Percentiles rank a stretch among this genome's conserved stretches.
Conservation (phyloP, 2,113 vertebrate species). For the Antennarius striatus region DNA sequence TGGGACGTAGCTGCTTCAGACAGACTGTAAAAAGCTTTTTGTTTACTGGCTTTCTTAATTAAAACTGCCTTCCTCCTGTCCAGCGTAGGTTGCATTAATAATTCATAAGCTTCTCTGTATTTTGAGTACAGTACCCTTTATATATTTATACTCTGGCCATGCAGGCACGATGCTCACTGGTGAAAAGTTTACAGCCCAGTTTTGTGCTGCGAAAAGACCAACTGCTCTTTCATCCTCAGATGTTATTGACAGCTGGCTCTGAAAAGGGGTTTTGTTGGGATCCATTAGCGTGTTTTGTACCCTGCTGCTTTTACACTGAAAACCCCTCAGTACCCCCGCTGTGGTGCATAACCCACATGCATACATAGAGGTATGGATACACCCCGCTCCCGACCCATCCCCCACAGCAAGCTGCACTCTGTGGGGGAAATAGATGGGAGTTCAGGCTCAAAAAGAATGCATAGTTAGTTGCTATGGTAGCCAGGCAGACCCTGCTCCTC, state of each 20-base stretch:
- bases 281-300: slow-evolving; percentile 67
- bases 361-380: slow-evolving; percentile 6
- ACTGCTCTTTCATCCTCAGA: slow-evolving; percentile 48
- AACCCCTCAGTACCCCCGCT: slow-evolving; percentile 52
- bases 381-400: neutral
- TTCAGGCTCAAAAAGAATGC: slow-evolving; percentile 31
- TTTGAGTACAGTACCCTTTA: slow-evolving; percentile 38
- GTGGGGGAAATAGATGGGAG: slow-evolving; percentile 31
- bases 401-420: slow-evolving; percentile 12
- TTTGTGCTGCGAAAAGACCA: slow-evolving; percentile 49
- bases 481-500: slow-evolving; percentile 28
- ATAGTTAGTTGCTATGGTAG: slow-evolving; percentile 67
- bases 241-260: slow-evolving; percentile 39
- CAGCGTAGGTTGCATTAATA: slow-evolving; percentile 31
- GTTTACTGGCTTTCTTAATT: slow-evolving; percentile 19
- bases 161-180: slow-evolving; percentile 30
- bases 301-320: slow-evolving; percentile 65
- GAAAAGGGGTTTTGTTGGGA: slow-evolving; percentile 55
- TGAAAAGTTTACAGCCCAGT: slow-evolving; percentile 42
- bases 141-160: slow-evolving; percentile 46
- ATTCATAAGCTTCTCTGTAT: slow-evolving; percentile 43
- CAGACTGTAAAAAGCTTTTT: slow-evolving; percentile 17
- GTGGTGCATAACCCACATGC: slow-evolving; percentile 36
- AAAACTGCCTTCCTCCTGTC: slow-evolving; percentile 17
- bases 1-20: slow-evolving; percentile 6